These are phyloP conservation scores for Cataglyphis rosenhaueri DNA, from an alignment of 2,888 invertebrate species.

Conservation along the genomic window DNA sequence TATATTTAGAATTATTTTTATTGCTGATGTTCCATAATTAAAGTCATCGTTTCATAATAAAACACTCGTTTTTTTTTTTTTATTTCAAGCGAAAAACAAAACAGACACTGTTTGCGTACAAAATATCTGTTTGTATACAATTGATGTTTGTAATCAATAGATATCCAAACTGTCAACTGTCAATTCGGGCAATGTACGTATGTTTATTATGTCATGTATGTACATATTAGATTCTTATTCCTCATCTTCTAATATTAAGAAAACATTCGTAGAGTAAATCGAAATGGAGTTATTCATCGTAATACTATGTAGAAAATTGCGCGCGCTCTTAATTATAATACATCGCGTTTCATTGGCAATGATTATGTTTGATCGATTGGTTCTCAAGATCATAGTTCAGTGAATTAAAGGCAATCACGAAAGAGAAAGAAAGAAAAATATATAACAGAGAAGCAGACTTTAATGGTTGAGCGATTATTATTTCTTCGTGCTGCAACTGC, in stretches of 20 bases:
- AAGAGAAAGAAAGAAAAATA: conserved; percentile 10
- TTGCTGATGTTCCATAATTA: no score
- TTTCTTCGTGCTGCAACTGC: conserved; percentile 30
- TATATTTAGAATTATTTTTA: background rate
- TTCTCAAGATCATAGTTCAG: conserved; percentile 9
- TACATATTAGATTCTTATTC: background rate
- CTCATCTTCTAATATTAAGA: background rate
- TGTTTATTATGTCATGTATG: background rate
- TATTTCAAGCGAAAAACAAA: no score
- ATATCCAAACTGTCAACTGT: no score
- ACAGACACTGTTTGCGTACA: no score
- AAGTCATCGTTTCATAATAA: no score
- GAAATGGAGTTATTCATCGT: background rate
- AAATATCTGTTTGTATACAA: no score
- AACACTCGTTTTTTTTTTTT: no score
- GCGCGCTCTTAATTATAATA: conserved; percentile 12
- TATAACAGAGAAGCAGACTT: conserved; percentile 2
- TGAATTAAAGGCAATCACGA: conserved; percentile 24
- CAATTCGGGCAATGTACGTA: background rate
- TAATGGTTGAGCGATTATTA: conserved; percentile 53
- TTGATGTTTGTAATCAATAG: no score
- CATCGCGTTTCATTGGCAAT: conserved; percentile 21
- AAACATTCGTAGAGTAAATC: background rate
- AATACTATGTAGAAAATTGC: conserved; percentile 12
- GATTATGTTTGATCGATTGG: conserved; percentile 40